Percentiles rank a stretch among this genome's conserved stretches.
Evolutionary conservation across 2,888 invertebrate species (phyloP).

Genomic region (Sturmia bella): DNA sequence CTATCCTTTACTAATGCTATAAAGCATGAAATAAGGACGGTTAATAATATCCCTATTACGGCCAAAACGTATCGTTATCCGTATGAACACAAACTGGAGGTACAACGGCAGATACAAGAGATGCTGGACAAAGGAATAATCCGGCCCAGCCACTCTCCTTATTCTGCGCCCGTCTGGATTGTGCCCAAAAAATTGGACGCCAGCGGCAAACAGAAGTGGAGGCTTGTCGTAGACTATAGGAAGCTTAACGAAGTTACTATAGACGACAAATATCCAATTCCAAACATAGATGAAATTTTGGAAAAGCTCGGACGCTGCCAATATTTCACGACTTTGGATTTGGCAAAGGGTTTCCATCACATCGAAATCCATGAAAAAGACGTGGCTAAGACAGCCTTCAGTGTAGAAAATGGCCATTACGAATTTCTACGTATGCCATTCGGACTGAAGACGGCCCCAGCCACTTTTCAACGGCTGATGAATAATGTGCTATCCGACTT

Average conservation of each 20-base stretch:
- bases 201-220: neutral
- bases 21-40: slow-evolving; percentile 22
- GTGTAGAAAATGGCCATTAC: too few relatives aligned
- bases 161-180: slow-evolving; percentile 32
- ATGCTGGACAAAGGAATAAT: slow-evolving; percentile 63
- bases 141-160: slow-evolving; percentile 54
- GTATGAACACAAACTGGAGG: slow-evolving; percentile 32
- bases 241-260: slow-evolving; percentile 21
- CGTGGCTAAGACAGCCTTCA: too few relatives aligned
- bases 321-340: slow-evolving; percentile 58
- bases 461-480: slow-evolving; percentile 77
- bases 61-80: slow-evolving; percentile 41
- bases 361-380: slow-evolving; percentile 49
- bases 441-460: slow-evolving; percentile 33
- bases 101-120: slow-evolving; percentile 22
- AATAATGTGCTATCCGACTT: slow-evolving; percentile 72
- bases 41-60: slow-evolving; percentile 14
- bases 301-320: slow-evolving; percentile 19
- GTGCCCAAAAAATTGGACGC: slow-evolving; percentile 27
- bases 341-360: slow-evolving; percentile 69
- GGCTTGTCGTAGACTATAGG: slow-evolving; percentile 17
- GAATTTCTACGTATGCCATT: slow-evolving; percentile 74
- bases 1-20: slow-evolving; percentile 15
- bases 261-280: slow-evolving; percentile 17
- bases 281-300: slow-evolving; percentile 17